phyloP scores from a whole-genome alignment of 2,113 vertebrate genomes.

The Brachirus orientalis region DNA sequence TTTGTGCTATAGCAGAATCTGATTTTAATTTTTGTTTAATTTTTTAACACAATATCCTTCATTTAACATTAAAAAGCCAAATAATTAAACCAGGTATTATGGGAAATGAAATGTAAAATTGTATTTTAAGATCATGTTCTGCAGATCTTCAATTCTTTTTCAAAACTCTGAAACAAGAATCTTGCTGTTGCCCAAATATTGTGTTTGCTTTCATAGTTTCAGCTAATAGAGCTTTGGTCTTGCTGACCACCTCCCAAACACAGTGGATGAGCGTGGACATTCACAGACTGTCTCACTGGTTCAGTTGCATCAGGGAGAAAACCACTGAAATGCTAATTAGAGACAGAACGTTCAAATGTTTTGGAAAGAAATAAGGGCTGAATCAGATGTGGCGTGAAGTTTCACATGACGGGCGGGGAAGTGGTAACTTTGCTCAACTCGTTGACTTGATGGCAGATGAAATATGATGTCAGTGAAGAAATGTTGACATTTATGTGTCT shows the following conservation, averaged over 20 bases:
- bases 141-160: too few relatives aligned
- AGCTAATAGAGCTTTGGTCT: too few relatives aligned
- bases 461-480: slow-evolving; percentile 22
- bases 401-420: slow-evolving; percentile 3
- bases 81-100: too few relatives aligned
- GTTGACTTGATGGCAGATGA: slow-evolving; percentile 27
- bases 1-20: too few relatives aligned
- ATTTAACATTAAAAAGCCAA: too few relatives aligned
- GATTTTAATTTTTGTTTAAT: too few relatives aligned
- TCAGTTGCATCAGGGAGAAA: background rate
- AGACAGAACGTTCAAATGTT: slow-evolving; percentile 11
- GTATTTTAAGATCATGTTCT: too few relatives aligned
- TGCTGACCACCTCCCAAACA: background rate
- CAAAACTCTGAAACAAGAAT: too few relatives aligned
- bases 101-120: too few relatives aligned
- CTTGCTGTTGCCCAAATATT: too few relatives aligned
- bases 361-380: slow-evolving; percentile 21
- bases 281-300: background rate
- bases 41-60: too few relatives aligned
- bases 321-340: slow-evolving; percentile 24
- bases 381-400: slow-evolving; percentile 9
- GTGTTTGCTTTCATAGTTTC: too few relatives aligned
- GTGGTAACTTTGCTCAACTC: background rate
- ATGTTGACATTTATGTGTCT: slow-evolving; percentile 8
- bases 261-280: background rate